Evolutionary conservation across 2,113 vertebrate species (phyloP), one percentile per base, ranked within the genome.

Genomic region (Hippopotamus amphibius): DNA sequence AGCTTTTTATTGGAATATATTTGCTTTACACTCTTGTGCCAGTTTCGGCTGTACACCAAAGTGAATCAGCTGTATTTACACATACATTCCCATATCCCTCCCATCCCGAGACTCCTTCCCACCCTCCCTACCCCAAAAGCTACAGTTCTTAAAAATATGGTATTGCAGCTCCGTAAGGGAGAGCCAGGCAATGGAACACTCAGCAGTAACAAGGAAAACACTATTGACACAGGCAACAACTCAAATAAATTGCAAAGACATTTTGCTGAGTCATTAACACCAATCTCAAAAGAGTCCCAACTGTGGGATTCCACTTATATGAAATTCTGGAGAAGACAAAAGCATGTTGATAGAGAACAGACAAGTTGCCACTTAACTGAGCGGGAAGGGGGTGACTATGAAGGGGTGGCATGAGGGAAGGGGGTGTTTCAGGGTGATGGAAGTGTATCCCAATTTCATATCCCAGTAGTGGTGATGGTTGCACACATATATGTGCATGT

Each of bases 391-490:
- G 7, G 66, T 37, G 59, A 26, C 50, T 24, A 50, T 0, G 8
- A 30, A 41, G 50, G 28, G 30, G 10, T 6, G 8, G 28, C 19
- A 17, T 2, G 10, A 0, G 0, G 41, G 26, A 28, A 28, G 13
- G 26, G 55, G 72, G 53, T 71, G 28, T 55, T 63, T 48, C 17
- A 7, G 48, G 30, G 46, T 13, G 17, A 57, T 10, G 19, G n/a
- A 72, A 72, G 77, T 55, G 21, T 79, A 55, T 24, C 33, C 50
- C 76, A 55, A 24, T 53, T 89, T 55, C 16, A 2, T 33, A 43
- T 12, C 57, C 46, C 16, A 0, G 11, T 33, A n/a, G 48, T 8
- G 10, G 48, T 16, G 37, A 28, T 41, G 19, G 24, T 74, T 24
- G 55, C 57, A 59, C 26, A 81, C 65, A 55, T n/a, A 57, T 1